Base-by-base conservation (phyloP, 2,113 vertebrate species). In the Pterocles gutturalis region DNA sequence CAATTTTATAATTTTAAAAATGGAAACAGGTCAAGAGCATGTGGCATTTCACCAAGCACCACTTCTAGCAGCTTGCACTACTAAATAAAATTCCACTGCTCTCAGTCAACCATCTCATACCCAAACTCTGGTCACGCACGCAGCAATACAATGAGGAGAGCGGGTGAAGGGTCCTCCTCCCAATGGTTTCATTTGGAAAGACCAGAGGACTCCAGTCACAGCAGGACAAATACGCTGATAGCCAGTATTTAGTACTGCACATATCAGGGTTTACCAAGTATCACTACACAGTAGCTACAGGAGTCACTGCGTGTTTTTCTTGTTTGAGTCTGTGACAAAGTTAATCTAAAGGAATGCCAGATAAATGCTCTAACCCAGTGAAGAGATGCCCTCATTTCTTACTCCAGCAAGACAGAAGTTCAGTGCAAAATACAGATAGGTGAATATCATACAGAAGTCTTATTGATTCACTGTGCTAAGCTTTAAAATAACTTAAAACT, bases 391-490 rank as follows among this genome's bases (percentile, higher is more conserved):
- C 38, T 31, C 16, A 29, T 8, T 22, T 54, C 76, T 34, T 12
- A 17, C 24, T 49, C 64, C 10, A 64, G 41, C 34, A 43, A 65
- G 34, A 38, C 29, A 67, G 28, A 24, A 48, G 7, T 13, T 33
- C 33, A 46, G 16, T 25, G 61, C 51, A 53, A 48, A 38, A 20
- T 3, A 28, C 26, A 66, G 19, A 10, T 36, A 12, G 29, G 25
- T 9, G 14, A 77, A 45, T 19, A 22, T n/a, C 36, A 64, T 13
- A 22, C n/a, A 48, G 14, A 34, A 45, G 36, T 8, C 11, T 20
- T 10, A 38, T 0, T 1, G 0, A 75, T 7, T 43, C 62, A 29
- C n/a, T 6, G 3, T 0, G 12, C 5, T 9, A 2, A 8, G 5
- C 8, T 71, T 46, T 14, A 62, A 55, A 54, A 46, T 7, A 21